Conservation (phyloP, 1,140 invertebrate genomes). For the roundworm (Caenorhabditis elegans) region WBcel235 BX284605.5:6963001-6963500, state of each 20-base stretch:
- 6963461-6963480: too few relatives aligned
- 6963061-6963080: constrained; percentile 57
- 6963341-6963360: too few relatives aligned
- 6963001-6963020: constrained; percentile 42
- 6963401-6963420: too few relatives aligned
- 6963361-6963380: too few relatives aligned
- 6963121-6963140: constrained; percentile 60
- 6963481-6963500: too few relatives aligned
- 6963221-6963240: constrained; percentile 54
- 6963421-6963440: too few relatives aligned
- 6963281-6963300: constrained; percentile 57
- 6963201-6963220: constrained; percentile 54
- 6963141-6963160: constrained; percentile 57
- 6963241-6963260: constrained; percentile 51
- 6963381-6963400: too few relatives aligned
- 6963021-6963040: background rate
- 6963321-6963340: too few relatives aligned
- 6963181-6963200: constrained; percentile 46
- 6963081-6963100: constrained; percentile 48
- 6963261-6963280: constrained; percentile 57
- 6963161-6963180: constrained; percentile 45
- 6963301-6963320: background rate
- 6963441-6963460: too few relatives aligned
- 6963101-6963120: constrained; percentile 60
- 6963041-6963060: constrained; percentile 42